A percentile compares a stretch with the other conserved stretches of the same genome.
Evolutionary conservation across 2,888 invertebrate species (phyloP).

Genomic region (Cheilosia urbana): DNA sequence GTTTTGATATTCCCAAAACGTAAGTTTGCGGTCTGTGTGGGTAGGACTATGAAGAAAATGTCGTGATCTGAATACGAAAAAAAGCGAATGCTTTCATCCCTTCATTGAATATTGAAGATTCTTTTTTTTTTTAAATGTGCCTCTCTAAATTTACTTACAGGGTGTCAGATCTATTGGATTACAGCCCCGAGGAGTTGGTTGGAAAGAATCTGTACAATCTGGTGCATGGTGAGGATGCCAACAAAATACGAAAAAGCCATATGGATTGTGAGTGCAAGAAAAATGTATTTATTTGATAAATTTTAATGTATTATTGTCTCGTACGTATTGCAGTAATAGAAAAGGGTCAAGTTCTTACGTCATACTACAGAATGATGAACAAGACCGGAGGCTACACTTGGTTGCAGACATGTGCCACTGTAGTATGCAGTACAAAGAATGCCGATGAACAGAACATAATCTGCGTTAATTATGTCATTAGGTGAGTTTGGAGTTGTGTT

Average conservation of each 20-base stretch:
- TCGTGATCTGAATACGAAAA: slow-evolving; percentile 46
- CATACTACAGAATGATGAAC: slow-evolving; percentile 98
- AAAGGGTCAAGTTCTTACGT: slow-evolving; percentile 98
- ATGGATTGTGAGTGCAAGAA: slow-evolving; percentile 92
- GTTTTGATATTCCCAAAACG: slow-evolving; percentile 50
- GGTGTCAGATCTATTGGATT: slow-evolving; percentile 96
- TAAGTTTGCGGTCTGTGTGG: slow-evolving; percentile 17
- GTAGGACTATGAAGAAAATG: slow-evolving; percentile 11
- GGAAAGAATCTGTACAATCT: slow-evolving; percentile 96
- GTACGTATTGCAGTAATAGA: slow-evolving; percentile 90
- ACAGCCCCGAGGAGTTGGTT: slow-evolving; percentile 95
- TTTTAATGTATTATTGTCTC: slow-evolving; percentile 49
- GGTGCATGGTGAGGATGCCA: slow-evolving; percentile 98
- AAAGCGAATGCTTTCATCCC: slow-evolving; percentile 7
- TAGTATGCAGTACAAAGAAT: slow-evolving; percentile 97
- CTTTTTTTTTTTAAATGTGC: slow-evolving; percentile 2
- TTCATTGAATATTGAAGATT: slow-evolving; percentile 17
- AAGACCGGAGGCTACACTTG: slow-evolving; percentile 98
- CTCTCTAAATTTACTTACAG: slow-evolving; percentile 84
- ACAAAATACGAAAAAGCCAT: slow-evolving; percentile 96
- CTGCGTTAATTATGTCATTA: slow-evolving; percentile 98
- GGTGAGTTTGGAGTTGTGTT: slow-evolving; percentile 85
- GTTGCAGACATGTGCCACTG: slow-evolving; percentile 98
- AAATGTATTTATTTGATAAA: neutral
- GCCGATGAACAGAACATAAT: slow-evolving; percentile 98